These are phyloP conservation scores for Platycheirus albimanus DNA, from an alignment of 2,888 invertebrate genomes.

Conservation along the genomic window DNA sequence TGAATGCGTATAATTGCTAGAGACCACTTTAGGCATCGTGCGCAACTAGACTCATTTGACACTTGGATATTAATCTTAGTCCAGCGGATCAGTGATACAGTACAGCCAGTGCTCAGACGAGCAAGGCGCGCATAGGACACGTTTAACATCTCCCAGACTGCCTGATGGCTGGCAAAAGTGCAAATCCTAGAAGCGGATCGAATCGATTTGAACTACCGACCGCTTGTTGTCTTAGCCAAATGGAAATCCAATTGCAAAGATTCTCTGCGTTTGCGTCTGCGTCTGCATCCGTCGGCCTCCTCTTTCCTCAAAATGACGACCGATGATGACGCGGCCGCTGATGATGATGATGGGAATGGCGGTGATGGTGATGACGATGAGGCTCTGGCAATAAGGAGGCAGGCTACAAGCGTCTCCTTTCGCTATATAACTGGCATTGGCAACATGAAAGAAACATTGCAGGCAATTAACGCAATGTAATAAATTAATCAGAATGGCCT, in stretches of 20 bases:
- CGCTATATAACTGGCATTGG: slow-evolving; percentile 70
- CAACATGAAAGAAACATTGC: slow-evolving; percentile 75
- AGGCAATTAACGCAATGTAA: slow-evolving; percentile 74
- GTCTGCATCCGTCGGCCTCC: slow-evolving; percentile 5
- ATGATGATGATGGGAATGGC: slow-evolving; percentile 63
- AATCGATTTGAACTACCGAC: slow-evolving; percentile 68
- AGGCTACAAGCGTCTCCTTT: slow-evolving; percentile 62
- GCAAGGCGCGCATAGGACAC: slow-evolving; percentile 60
- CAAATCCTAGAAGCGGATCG: slow-evolving; percentile 69
- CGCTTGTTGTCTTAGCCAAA: slow-evolving; percentile 66
- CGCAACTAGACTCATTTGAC: slow-evolving; percentile 73
- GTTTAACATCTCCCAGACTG: slow-evolving; percentile 27
- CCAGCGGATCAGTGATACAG: slow-evolving; percentile 57
- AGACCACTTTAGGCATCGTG: slow-evolving; percentile 71
- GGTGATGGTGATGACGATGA: slow-evolving; percentile 46
- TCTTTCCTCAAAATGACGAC: slow-evolving; percentile 44
- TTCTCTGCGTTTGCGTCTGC: not conserved
- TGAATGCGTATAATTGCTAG: slow-evolving; percentile 73
- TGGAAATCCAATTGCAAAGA: slow-evolving; percentile 66
- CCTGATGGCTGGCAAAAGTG: slow-evolving; percentile 36
- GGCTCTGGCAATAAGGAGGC: slow-evolving; percentile 59
- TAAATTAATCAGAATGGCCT: slow-evolving; percentile 74
- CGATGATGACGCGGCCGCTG: slow-evolving; percentile 41
- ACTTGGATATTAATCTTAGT: slow-evolving; percentile 73
- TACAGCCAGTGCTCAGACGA: slow-evolving; percentile 18